Evolutionary conservation across 2,797 vertebrate genomes (phyloP), one percentile per base, ranked within the genome.

Genomic region (Schizothorax lantsangensis): DNA sequence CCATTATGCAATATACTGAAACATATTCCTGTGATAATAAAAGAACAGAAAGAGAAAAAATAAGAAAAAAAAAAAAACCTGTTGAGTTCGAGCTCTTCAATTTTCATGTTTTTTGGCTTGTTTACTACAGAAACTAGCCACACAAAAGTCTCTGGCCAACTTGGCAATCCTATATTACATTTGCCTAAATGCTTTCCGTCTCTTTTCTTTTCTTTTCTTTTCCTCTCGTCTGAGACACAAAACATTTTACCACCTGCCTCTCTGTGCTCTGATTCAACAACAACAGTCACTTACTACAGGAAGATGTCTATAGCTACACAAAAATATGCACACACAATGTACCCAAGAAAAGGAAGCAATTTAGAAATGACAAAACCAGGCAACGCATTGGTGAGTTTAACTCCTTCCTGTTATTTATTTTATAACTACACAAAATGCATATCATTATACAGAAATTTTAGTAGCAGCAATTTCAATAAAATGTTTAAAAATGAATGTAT

Each of bases 231-330:
- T 68, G 30, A 33, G 30, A 68, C 62, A 81, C 30, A 81, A 69
- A 81, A 10, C 36, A 57, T 43, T 84, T 30, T 33, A 33, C 75
- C 73, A 33, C 30, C 33, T 62, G 85, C 21, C n/a, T 59, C 21
- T 72, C 71, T 72, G 59, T 30, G 49, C 52, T 57, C 40, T 57
- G 88, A 88, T 74, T 92, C 91, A 94, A 93, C 59, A 79, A 88
- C 21, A 88, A 85, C 80, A 86, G 90, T 91, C 90, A 92, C 49
- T 36, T 86, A 89, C 72, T 1, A 45, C n/a, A 78, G 86, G 79
- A 80, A 43, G 64, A 87, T 45, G 30, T 81, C 49, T 83, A 78
- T 77, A 84, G 82, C 87, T 79, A 81, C 88, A 79, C 45, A n/a
- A 69, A 84, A 57, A 79, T 79, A 73, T 86, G 80, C 85, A 75